These are phyloP conservation scores for Elmis aenea DNA, from an alignment of 2,888 invertebrate genomes.

Conservation along the genomic window DNA sequence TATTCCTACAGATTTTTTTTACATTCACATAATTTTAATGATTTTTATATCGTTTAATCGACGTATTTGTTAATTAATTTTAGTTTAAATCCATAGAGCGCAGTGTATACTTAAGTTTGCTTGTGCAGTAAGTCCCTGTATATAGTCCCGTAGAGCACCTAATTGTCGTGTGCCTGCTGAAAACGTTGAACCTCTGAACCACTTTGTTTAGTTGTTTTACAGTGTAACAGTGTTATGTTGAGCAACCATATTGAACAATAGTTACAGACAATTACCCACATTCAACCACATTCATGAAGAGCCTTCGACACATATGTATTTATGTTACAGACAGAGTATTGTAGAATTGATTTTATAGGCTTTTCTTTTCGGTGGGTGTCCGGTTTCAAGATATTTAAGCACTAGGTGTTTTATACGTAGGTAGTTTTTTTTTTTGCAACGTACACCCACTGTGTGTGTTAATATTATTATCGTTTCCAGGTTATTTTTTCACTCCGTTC, in stretches of 20 bases:
- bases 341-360: constrained; percentile 21
- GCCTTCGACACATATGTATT: constrained; percentile 19
- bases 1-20: constrained; percentile 48
- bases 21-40: constrained; percentile 33
- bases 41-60: constrained; percentile 36
- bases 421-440: constrained; percentile 21
- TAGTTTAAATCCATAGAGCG: constrained; percentile 37
- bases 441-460: constrained; percentile 24
- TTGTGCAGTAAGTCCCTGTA: constrained; percentile 37
- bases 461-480: constrained; percentile 18
- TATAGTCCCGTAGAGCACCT: constrained; percentile 44
- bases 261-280: constrained; percentile 45
- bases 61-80: constrained; percentile 49
- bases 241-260: constrained; percentile 45
- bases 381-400: constrained; percentile 20
- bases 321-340: constrained; percentile 13
- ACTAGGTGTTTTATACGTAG: constrained; percentile 24
- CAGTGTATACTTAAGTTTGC: constrained; percentile 44
- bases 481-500: constrained; percentile 18
- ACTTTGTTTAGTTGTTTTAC: constrained; percentile 35
- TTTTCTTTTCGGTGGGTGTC: constrained; percentile 17
- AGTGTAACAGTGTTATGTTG: constrained; percentile 32
- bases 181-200: constrained; percentile 37
- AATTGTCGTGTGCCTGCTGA: constrained; percentile 43
- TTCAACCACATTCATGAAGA: constrained; percentile 46